Evolutionary conservation across 1,140 invertebrate genomes (phyloP).

Genomic region (Pseudobourletiella spinata): DNA sequence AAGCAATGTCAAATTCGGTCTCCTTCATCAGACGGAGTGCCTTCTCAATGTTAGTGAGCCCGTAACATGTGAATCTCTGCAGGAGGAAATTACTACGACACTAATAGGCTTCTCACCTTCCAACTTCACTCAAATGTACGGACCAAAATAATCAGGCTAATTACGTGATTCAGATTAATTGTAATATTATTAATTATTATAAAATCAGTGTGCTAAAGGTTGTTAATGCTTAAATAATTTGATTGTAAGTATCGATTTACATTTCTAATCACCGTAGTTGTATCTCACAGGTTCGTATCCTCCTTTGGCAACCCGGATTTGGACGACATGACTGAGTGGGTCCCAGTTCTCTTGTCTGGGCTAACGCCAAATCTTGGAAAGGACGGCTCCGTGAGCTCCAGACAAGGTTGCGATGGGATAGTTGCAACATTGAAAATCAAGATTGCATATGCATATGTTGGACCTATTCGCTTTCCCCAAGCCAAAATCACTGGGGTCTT

Average conservation of each 20-base stretch:
- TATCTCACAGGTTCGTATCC: constrained; percentile 45
- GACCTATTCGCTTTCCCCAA: constrained; percentile 36
- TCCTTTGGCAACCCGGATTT: constrained; percentile 50
- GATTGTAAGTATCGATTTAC: background rate
- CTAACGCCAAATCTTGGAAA: background rate
- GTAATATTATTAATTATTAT: too few relatives aligned
- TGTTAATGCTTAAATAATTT: too few relatives aligned
- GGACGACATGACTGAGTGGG: constrained; percentile 47
- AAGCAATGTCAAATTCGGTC: constrained; percentile 20
- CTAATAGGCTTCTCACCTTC: constrained; percentile 15
- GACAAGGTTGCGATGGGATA: constrained; percentile 40
- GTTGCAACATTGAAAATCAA: constrained; percentile 46
- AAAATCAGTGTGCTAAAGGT: too few relatives aligned
- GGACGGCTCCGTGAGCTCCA: background rate
- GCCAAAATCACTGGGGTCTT: constrained; percentile 47
- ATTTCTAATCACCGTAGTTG: background rate
- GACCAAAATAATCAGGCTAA: too few relatives aligned
- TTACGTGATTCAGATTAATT: too few relatives aligned
- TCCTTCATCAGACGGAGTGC: constrained; percentile 14
- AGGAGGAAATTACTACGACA: constrained; percentile 17
- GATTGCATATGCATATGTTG: constrained; percentile 45
- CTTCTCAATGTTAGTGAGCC: constrained; percentile 4
- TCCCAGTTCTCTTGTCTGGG: constrained; percentile 38
- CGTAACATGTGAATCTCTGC: constrained; percentile 18
- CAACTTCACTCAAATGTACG: constrained; percentile 43